These are phyloP conservation scores for Lasioglossum figueresi DNA, from an alignment of 2,888 invertebrate genomes.

Conservation along the genomic window DNA sequence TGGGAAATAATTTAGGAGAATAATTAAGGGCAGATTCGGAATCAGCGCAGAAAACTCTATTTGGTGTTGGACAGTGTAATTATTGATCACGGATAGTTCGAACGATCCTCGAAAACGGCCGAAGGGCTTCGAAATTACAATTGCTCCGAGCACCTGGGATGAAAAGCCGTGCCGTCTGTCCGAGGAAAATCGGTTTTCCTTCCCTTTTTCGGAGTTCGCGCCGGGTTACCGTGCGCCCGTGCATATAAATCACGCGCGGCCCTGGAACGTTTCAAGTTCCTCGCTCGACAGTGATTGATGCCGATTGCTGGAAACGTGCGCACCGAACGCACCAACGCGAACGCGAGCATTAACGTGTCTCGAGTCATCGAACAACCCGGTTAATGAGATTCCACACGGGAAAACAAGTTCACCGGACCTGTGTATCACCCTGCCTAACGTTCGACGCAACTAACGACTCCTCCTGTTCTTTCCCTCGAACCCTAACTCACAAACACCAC, in stretches of 20 bases:
- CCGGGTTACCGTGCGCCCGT: conserved; percentile 2
- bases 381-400: conserved; percentile 61
- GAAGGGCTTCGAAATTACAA: background rate
- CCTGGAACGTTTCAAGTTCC: conserved; percentile 47
- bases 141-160: background rate
- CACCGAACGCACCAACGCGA: conserved; percentile 30
- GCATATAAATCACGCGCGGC: conserved; percentile 53
- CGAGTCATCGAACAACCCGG: conserved; percentile 61
- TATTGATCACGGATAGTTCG: background rate
- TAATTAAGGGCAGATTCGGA: too few species aligned
- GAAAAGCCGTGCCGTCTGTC: background rate
- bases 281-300: conserved; percentile 65
- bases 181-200: conserved; percentile 7
- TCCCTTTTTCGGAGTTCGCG: conserved; percentile 8
- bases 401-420: conserved; percentile 44
- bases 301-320: conserved; percentile 45
- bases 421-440: conserved; percentile 16
- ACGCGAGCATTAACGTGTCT: conserved; percentile 56
- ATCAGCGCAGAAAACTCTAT: too few species aligned
- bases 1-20: too few species aligned
- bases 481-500: background rate
- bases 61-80: too few species aligned
- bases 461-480: background rate
- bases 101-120: background rate
- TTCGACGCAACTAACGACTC: conserved; percentile 38